Percentiles rank a stretch among this genome's conserved stretches.
Evolutionary conservation across 92 coral and sea anemone species (phyloP).

Genomic region (Pocillopora meandrina): DNA sequence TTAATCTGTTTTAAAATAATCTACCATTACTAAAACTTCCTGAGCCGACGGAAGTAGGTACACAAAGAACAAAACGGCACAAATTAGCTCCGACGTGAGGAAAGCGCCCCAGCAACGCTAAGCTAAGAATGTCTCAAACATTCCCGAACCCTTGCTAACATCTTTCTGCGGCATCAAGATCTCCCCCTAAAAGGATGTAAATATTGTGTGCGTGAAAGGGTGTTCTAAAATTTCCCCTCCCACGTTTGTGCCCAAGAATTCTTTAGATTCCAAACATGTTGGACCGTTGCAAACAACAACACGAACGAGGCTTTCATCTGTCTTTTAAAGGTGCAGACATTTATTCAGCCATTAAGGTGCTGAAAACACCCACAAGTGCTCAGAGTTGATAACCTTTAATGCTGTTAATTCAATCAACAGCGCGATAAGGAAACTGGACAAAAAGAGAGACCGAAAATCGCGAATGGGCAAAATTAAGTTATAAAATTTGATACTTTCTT

Average conservation of each 20-base stretch:
- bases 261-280: constrained; percentile 2
- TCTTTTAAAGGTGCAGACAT: not conserved
- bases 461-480: too few relatives aligned
- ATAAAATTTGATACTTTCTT: too few relatives aligned
- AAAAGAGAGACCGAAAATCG: too few relatives aligned
- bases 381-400: not conserved
- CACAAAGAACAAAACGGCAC: not conserved
- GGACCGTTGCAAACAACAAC: constrained; percentile 22
- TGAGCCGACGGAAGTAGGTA: constrained; percentile 8
- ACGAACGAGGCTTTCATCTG: constrained; percentile 9
- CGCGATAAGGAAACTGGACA: too few relatives aligned
- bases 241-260: not conserved
- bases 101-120: not conserved
- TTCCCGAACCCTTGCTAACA: not conserved
- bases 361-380: not conserved
- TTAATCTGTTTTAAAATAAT: not conserved
- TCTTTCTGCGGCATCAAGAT: not conserved
- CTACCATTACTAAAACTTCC: constrained; percentile 10
- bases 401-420: too few relatives aligned
- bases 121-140: constrained; percentile 3
- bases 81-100: not conserved
- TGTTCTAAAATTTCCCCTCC: not conserved
- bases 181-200: constrained; percentile 21
- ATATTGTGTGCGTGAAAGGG: not conserved
- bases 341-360: not conserved